These are phyloP conservation scores for Carassius auratus DNA, from an alignment of 2,113 vertebrate species.

Conservation along the genomic window DNA sequence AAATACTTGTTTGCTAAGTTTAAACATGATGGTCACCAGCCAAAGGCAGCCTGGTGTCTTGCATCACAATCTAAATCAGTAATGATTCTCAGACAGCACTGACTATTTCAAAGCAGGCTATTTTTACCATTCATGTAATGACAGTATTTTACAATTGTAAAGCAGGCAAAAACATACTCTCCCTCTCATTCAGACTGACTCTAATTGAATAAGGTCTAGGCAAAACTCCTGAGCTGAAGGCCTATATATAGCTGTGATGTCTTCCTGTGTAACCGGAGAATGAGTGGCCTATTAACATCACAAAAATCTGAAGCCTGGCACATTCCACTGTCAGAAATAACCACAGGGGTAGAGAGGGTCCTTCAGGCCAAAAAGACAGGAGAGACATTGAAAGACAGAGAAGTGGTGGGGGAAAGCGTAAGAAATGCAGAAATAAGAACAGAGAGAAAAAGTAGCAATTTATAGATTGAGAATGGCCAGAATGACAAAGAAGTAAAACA, in stretches of 20 bases:
- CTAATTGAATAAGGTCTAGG: conserved; percentile 50
- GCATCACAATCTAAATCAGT: conserved; percentile 3
- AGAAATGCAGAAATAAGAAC: neutral
- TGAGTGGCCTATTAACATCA: conserved; percentile 74
- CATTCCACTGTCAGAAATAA: conserved; percentile 81
- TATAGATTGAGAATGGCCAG: neutral
- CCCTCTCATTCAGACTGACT: conserved; percentile 45
- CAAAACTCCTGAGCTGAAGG: conserved; percentile 35
- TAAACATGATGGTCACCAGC: conserved; percentile 11
- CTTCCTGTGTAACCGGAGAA: conserved; percentile 79
- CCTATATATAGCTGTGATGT: conserved; percentile 80
- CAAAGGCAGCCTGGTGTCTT: neutral
- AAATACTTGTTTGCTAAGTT: neutral
- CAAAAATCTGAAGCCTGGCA: conserved; percentile 80
- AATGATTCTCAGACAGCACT: conserved; percentile 15
- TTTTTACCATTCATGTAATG: conserved; percentile 25
- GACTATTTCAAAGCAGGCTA: conserved; percentile 41
- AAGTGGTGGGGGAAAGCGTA: neutral
- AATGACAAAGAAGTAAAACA: neutral
- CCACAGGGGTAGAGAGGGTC: conserved; percentile 63
- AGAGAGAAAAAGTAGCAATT: neutral
- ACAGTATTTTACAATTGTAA: conserved; percentile 1
- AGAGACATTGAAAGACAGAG: conserved; percentile 55
- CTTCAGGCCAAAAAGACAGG: conserved; percentile 2
- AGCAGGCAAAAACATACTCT: conserved; percentile 39